Evolutionary conservation across 1,140 invertebrate species (phyloP).

Genomic region (Drosophila funebris): DNA sequence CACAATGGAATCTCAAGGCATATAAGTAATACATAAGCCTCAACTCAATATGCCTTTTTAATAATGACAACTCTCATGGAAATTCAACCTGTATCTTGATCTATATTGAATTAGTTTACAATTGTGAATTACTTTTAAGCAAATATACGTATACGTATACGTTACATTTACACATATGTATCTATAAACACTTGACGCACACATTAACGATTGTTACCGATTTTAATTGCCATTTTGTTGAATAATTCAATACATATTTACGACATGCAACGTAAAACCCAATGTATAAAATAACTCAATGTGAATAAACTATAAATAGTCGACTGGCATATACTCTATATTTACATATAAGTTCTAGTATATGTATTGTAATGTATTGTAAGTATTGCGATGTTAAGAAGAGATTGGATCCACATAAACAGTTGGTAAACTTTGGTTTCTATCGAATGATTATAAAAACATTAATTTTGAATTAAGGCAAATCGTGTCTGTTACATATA

Average conservation of each 20-base stretch:
- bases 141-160: background rate
- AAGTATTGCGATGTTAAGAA: too few species aligned
- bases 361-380: too few species aligned
- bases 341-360: too few species aligned
- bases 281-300: background rate
- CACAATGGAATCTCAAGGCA: too few species aligned
- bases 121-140: background rate
- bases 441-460: too few species aligned
- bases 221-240: constrained; percentile 27
- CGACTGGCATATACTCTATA: background rate
- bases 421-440: too few species aligned
- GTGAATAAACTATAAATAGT: background rate
- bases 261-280: background rate
- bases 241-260: constrained; percentile 25
- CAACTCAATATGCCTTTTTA: background rate
- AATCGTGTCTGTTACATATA: background rate
- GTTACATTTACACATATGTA: background rate
- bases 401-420: too few species aligned
- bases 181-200: constrained; percentile 9
- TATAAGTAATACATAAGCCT: background rate
- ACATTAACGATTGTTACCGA: constrained; percentile 21
- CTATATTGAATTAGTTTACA: background rate
- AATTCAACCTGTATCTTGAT: background rate
- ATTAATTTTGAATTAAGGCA: too few species aligned
- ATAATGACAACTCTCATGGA: background rate